Conservation (phyloP, 2,888 invertebrate species). For the Pristionchus entomophagus region DNA sequence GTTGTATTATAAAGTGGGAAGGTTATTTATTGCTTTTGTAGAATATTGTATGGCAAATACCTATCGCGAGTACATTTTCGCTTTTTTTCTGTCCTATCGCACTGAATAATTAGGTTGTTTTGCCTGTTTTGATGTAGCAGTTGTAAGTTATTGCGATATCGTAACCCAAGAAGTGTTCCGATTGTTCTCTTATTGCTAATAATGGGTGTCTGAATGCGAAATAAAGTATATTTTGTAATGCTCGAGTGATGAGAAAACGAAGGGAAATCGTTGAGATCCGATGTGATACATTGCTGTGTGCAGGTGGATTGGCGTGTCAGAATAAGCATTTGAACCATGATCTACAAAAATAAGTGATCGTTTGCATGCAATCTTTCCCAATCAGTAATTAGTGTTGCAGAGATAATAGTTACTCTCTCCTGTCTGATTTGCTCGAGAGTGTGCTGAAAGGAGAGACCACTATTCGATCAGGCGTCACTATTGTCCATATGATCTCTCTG, state of each 20-base stretch:
- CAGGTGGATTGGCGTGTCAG: neutral
- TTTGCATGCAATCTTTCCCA: too few species aligned
- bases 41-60: neutral
- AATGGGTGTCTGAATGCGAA: slow-evolving; percentile 32
- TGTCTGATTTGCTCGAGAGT: too few species aligned
- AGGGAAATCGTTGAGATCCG: slow-evolving; percentile 10
- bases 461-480: too few species aligned
- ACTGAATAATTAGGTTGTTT: neutral
- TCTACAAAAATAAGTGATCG: too few species aligned
- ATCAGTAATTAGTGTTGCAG: too few species aligned
- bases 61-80: slow-evolving; percentile 15
- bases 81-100: neutral
- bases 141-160: slow-evolving; percentile 34
- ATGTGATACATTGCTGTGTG: neutral
- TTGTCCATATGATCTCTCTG: too few species aligned
- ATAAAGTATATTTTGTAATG: slow-evolving; percentile 15
- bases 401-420: too few species aligned
- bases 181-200: slow-evolving; percentile 25
- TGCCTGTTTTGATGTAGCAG: neutral
- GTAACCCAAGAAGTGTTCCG: neutral
- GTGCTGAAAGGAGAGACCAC: too few species aligned
- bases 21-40: slow-evolving; percentile 22
- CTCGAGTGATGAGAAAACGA: neutral
- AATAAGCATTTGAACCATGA: neutral
- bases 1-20: neutral